Evolutionary conservation across 2,797 vertebrate genomes (phyloP).

Genomic region (Enteromius mattozi): DNA sequence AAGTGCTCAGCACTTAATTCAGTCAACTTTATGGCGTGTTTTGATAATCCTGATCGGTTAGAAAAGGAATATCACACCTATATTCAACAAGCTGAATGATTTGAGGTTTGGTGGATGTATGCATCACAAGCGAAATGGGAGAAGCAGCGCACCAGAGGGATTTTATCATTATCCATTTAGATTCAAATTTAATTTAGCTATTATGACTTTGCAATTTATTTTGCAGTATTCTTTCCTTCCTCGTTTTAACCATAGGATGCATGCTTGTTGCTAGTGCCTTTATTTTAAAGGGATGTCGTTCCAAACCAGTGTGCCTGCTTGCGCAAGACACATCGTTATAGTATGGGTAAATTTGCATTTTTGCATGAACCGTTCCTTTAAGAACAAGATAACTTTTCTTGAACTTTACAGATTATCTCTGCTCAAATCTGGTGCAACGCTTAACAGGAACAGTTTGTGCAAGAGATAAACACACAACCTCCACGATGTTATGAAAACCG

Average conservation of each 20-base stretch:
- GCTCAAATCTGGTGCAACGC: background rate
- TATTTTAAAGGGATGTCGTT: background rate
- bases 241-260: background rate
- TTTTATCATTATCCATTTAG: background rate
- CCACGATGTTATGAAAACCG: background rate
- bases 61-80: background rate
- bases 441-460: constrained; percentile 32
- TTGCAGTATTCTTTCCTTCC: background rate
- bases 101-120: background rate
- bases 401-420: background rate
- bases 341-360: background rate
- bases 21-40: background rate
- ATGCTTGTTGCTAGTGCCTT: background rate
- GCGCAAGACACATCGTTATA: background rate
- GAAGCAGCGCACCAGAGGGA: background rate
- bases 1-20: background rate
- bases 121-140: background rate
- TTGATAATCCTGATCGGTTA: background rate
- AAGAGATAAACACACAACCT: constrained; percentile 1
- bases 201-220: background rate
- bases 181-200: background rate
- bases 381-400: background rate
- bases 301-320: background rate
- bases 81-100: background rate
- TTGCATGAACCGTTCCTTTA: background rate